Percentiles rank a stretch among this genome's conserved stretches.
These are phyloP conservation scores for Chiloscyllium plagiosum DNA, from an alignment of 2,113 vertebrate species.

Conservation along the genomic window DNA sequence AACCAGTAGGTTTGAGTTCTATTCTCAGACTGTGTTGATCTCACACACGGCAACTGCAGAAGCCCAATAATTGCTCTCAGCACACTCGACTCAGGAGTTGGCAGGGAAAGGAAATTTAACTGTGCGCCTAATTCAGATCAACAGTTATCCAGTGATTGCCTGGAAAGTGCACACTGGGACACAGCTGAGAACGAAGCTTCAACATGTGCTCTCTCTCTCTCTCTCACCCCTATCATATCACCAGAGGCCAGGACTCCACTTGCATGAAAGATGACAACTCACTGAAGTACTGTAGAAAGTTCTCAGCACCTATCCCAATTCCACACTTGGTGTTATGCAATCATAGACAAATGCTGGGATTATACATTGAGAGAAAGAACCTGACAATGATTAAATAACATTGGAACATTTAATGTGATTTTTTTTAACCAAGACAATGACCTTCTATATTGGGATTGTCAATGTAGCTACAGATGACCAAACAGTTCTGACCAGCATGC, in stretches of 20 bases:
- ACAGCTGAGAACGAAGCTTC: neutral
- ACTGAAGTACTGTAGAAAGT: neutral
- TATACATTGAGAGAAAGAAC: neutral
- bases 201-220: neutral
- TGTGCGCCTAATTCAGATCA: neutral
- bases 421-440: neutral
- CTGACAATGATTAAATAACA: neutral
- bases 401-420: neutral
- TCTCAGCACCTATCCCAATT: neutral
- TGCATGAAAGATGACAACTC: neutral
- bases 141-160: neutral
- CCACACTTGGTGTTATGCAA: neutral
- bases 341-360: neutral
- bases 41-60: neutral
- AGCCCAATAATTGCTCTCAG: neutral
- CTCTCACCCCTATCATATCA: neutral
- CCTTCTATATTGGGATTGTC: neutral
- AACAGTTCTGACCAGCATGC: neutral
- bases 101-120: neutral
- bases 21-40: neutral
- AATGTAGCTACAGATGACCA: neutral
- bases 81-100: neutral
- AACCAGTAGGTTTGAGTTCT: neutral
- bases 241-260: neutral
- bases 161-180: neutral